Conservation (phyloP, 2,113 vertebrate species). For the Sorex fumeus region DNA sequence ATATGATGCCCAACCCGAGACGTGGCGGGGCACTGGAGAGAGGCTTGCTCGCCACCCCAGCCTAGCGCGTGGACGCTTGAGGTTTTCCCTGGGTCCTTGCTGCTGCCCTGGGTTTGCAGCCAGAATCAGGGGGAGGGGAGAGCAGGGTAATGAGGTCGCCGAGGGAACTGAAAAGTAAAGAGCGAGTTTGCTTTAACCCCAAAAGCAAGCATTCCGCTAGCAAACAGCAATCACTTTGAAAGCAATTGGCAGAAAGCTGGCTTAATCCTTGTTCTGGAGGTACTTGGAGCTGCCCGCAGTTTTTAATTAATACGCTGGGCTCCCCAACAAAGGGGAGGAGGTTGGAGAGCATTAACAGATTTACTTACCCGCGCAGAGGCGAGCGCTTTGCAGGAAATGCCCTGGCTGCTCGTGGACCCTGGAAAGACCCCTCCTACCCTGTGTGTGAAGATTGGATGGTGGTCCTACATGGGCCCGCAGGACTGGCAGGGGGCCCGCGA, state of each 20-base stretch:
- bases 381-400: neutral
- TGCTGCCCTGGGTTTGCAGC: neutral
- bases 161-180: slow-evolving; percentile 41
- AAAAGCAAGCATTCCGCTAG: slow-evolving; percentile 64
- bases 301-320: slow-evolving; percentile 81
- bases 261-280: slow-evolving; percentile 67
- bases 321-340: slow-evolving; percentile 42
- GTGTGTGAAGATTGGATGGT: accelerated
- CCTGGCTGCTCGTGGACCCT: neutral
- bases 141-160: slow-evolving; percentile 5
- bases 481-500: neutral
- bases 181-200: slow-evolving; percentile 60
- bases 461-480: neutral
- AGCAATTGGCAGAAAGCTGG: slow-evolving; percentile 73
- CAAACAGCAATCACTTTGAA: slow-evolving; percentile 69
- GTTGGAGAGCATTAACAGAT: slow-evolving; percentile 61
- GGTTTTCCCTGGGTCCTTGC: neutral
- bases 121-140: neutral
- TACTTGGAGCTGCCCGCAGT: slow-evolving; percentile 51
- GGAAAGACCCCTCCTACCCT: neutral
- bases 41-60: neutral
- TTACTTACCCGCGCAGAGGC: neutral
- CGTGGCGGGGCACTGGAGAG: too few species aligned
- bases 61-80: neutral
- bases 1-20: neutral